Conservation (phyloP, 2,888 invertebrate genomes). For the Drosophila silvestris region DNA sequence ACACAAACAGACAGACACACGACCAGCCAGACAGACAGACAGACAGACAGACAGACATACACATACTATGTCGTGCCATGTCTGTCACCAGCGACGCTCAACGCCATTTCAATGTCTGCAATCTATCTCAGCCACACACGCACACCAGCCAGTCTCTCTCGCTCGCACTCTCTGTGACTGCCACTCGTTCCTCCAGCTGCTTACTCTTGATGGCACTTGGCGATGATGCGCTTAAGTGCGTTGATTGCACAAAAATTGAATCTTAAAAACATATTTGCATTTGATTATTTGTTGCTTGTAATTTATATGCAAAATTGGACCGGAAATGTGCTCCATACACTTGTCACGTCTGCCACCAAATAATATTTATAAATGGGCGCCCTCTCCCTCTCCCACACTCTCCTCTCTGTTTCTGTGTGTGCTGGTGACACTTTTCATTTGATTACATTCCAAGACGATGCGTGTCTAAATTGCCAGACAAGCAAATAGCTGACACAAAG, state of each 20-base stretch:
- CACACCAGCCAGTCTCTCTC: background rate
- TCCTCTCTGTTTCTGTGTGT: conserved; percentile 8
- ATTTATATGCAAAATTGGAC: conserved; percentile 80
- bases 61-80: conserved; percentile 16
- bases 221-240: conserved; percentile 53
- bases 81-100: conserved; percentile 43
- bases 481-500: conserved; percentile 22
- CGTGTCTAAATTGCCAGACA: conserved; percentile 25
- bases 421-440: conserved; percentile 69
- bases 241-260: conserved; percentile 82
- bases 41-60: background rate
- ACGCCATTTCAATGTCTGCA: conserved; percentile 59
- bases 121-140: conserved; percentile 36
- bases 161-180: background rate
- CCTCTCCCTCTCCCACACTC: background rate
- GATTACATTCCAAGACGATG: conserved; percentile 42
- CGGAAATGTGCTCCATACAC: conserved; percentile 30
- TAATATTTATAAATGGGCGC: conserved; percentile 40
- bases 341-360: conserved; percentile 38
- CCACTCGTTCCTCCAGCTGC: background rate
- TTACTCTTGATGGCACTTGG: conserved; percentile 35
- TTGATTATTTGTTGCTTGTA: conserved; percentile 80
- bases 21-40: background rate
- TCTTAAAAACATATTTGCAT: conserved; percentile 77
- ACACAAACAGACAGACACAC: conserved; percentile 6